Base-by-base conservation (phyloP, 2,113 vertebrate species). In the Stictonetta naevosa region DNA sequence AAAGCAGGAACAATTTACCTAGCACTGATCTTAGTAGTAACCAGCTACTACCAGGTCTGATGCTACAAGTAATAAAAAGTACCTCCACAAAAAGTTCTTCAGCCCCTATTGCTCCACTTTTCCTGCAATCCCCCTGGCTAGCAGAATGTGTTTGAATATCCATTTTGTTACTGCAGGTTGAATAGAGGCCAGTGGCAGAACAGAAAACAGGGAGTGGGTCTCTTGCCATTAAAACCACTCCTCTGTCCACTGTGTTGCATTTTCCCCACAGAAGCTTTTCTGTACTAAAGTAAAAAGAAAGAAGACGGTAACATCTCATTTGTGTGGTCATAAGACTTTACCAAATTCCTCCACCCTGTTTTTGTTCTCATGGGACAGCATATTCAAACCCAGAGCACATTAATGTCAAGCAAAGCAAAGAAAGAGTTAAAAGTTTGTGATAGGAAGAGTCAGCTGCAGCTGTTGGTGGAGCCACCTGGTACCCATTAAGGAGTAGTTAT, bases 361-460 rank as follows among this genome's bases (percentile, higher is more conserved):
- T 91, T 64, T 79, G 25, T 68, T 69, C 36, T 86, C 9, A 8
- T 28, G 42, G 22, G 18, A 34, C 1, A 6, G 33, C 4, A 38
- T 15, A 67, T 8, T 11, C 26, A 52, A 86, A 55, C 53, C 6
- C 25, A 58, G 3, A 31, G 28, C 33, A 38, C 8, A 44, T 17
- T 90, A 64, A 44, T 38, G 5, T 42, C 8, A 31, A 56, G 13
- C 1, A 0, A 82, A 80, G 69, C 22, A 68, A 92, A 11, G 69
- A 93, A 91, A 25, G 88, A 79, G 90, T 96, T 96, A 94, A 96
- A 96, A 29, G 34, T 44, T 53, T 78, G 80, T 84, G 93, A 78
- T 69, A 76, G 38, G 69, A 94, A 94, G 76, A 92, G 88, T 60
- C 76, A 93, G 50, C 52, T 29, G 81, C 77, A 44, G 12, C 42